Evolutionary conservation across 2,113 vertebrate species (phyloP).

Genomic region (Tetrax tetrax): DNA sequence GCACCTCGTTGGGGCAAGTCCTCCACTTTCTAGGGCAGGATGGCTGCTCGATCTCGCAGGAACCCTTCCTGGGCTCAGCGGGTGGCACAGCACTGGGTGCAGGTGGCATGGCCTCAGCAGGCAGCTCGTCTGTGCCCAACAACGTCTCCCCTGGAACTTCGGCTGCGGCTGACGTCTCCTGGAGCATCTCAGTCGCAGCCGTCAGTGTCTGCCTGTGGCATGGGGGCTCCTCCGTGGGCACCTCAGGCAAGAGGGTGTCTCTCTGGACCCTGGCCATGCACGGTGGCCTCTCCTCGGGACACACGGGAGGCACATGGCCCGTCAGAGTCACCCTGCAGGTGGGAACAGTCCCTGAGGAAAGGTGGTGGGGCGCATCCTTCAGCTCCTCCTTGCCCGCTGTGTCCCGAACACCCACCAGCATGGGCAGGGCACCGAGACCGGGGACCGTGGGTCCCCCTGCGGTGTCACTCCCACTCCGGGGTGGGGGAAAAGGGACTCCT

Average conservation of each 20-base stretch:
- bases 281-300: neutral
- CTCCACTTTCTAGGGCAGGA: neutral
- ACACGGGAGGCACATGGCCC: fast-evolving
- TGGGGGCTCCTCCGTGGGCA: fast-evolving
- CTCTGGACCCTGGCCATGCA: fast-evolving
- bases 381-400: neutral
- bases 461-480: fast-evolving
- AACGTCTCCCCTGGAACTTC: neutral
- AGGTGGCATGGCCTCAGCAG: fast-evolving
- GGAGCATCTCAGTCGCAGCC: neutral
- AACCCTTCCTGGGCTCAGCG: neutral
- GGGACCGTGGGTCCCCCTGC: fast-evolving
- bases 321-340: neutral
- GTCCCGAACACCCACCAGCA: neutral
- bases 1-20: fast-evolving
- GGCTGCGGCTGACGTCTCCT: neutral
- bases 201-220: fast-evolving
- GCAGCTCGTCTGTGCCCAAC: fast-evolving
- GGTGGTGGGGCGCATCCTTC: fast-evolving
- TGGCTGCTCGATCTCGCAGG: neutral
- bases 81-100: fast-evolving
- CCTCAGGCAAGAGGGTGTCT: neutral
- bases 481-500: neutral
- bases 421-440: fast-evolving
- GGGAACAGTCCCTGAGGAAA: neutral